Evolutionary conservation across 2,888 invertebrate species (phyloP), one percentile per base, ranked within the genome.

Genomic region (Orchesella flavescens): DNA sequence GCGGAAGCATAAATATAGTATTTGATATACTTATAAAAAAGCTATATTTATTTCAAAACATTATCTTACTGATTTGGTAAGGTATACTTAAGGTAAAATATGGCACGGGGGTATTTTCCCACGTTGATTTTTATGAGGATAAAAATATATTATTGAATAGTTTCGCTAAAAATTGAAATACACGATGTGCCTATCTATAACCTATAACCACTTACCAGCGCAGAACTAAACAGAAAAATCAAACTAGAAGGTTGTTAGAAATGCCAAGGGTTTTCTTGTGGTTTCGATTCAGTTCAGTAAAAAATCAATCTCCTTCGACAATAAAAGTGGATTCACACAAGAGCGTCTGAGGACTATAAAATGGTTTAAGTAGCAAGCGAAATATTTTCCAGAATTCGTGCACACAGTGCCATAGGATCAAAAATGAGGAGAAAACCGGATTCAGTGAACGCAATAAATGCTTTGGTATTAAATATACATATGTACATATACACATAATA

Each of bases 251-350:
- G 19, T 59, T 59, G 59, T 59, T 59, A 15, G 3, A 63, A 63
- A 63, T 63, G 63, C 34, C 19, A 12, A 34, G 34, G 24, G 23
- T 34, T 23, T 63, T 63, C n/a, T 19, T 15, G 49, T 12, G 49
- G 49, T 49, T 34, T 34, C 34, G 34, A 4, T 7, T 34, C 34
- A n/a, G 49, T 49, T 3, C 63, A 24, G 15, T 13, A 68, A 49
- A 68, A 68, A 68, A 68, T 68, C 68, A 68, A 68, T 68, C 46
- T 68, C 49, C 68, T 1, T 66, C 49, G 17, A 46, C 53, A 68
- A 68, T 49, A 68, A 68, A 68, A 68, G 23, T 68, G 49, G 68
- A 68, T 68, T 68, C 68, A 49, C 34, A 34, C 34, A 34, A 34
- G 34, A 13, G 57, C 13, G 2, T 21, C 57, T 57, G 15, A 57